Percentiles rank a stretch among this genome's conserved stretches.
Evolutionary conservation across 2,113 vertebrate species (phyloP).

Genomic region (Emydocephalus ijimae): DNA sequence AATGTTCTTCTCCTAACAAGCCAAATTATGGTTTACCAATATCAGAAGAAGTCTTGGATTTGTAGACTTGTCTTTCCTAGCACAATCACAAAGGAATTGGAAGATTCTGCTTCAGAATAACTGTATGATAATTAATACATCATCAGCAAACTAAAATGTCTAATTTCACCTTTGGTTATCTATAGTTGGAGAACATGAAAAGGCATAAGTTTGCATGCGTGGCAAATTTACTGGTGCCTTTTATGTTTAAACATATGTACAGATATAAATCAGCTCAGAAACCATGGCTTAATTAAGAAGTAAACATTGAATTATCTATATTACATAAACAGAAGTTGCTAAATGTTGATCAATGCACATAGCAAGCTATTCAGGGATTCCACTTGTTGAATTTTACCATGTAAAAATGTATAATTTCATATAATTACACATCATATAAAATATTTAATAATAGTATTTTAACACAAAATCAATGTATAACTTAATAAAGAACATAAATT

Average conservation of each 20-base stretch:
- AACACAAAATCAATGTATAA: not conserved
- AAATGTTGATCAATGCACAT: not conserved
- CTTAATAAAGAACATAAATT: not conserved
- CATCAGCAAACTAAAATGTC: not conserved
- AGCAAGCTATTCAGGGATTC: not conserved
- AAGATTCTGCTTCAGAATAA: not conserved
- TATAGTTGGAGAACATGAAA: not conserved
- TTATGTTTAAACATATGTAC: not conserved
- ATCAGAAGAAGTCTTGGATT: not conserved
- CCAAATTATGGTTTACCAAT: not conserved
- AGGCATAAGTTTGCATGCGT: not conserved
- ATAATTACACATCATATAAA: not conserved
- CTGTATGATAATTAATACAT: not conserved
- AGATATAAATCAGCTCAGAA: not conserved
- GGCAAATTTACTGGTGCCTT: not conserved
- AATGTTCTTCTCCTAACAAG: not conserved
- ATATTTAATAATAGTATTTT: not conserved
- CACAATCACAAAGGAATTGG: not conserved
- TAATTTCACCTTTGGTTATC: not conserved
- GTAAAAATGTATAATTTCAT: not conserved
- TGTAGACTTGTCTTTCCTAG: not conserved
- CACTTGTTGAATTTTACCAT: not conserved
- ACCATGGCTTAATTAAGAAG: not conserved
- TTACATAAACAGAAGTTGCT: not conserved
- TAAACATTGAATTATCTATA: not conserved